Evolutionary conservation across 2,797 vertebrate species (phyloP), one percentile per base, ranked within the genome.

Genomic region (Anguilla megastoma): DNA sequence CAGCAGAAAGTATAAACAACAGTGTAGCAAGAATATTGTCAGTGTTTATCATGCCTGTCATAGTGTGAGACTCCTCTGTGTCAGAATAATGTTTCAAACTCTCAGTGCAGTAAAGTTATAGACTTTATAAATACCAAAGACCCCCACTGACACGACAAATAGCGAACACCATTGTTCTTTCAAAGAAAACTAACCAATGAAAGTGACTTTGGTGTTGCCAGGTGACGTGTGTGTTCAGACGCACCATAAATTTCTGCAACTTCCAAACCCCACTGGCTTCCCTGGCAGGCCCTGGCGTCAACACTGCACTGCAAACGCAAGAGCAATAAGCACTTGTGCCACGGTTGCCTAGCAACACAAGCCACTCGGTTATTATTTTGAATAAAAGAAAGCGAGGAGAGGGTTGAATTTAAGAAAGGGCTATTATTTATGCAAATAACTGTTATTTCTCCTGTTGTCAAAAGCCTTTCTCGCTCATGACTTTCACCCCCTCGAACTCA

Each of bases 321-420:
- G 93, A 90, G 87, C 91, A 92, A 87, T 90, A 93, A 92, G 91
- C 93, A 87, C 92, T 92, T 93, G 92, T 93, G 91, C 91, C 91
- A 89, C 85, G 91, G 95, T 96, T 96, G 93, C 95, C 92, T 93
- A 92, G 95, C 92, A 96, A 96, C 95, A 92, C 93, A 94, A 94
- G 93, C 90, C 91, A 92, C 92, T 94, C 92, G 91, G 93, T 94
- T 93, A 95, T 95, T 95, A 66, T 94, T 94, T 94, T 93, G 89
- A 95, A 94, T 93, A 93, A 93, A 93, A 89, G 86, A 71, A 85
- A 86, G 58, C 76, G 48, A 58, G 82, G 50, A 87, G 66, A 84
- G 86, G 24, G 33, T 48, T 86, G 27, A 83, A 60, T 88, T 88
- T 88, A 80, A 86, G 52, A 48, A 88, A 88, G 90, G 90, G 92